Evolutionary conservation across 1,140 invertebrate species (phyloP), one percentile per base, ranked within the genome.

Genomic region (Melanaphis sacchari): DNA sequence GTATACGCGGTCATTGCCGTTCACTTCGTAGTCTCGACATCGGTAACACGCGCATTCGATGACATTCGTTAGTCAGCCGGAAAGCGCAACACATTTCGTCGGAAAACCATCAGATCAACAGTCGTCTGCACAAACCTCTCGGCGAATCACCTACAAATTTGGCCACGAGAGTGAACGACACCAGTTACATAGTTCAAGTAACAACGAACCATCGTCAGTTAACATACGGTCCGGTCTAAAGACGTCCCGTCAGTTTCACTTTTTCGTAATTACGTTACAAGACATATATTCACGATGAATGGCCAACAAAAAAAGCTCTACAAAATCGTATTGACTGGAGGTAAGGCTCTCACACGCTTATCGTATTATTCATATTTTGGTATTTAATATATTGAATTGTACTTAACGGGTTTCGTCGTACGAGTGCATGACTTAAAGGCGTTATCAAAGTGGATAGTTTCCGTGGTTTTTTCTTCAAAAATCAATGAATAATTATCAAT

Each of bases 321-420:
- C 96, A 98, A 97, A 96, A 95, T 99, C 94, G 98, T 98, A 88
- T 96, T 99, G 91, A 99, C 98, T 94, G 98, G 98, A 98, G 98
- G 98, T 99, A 95, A 93, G 88, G 24, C 31, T 0, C 59, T 3
- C 6, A n/a, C 7, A 26, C 8, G 22, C 8, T 2, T 11, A 22
- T 66, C 9, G 54, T 59, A 59, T 59, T 59, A 66, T 66, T 31
- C 11, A 66, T 31, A 66, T 31, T 11, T n/a, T 59, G 24, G 31
- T 66, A 4, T 66, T n/a, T n/a, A n/a, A n/a, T n/a, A n/a, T n/a
- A n/a, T 31, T 0, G 31, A 31, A 66, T 66, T 66, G 26, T 15
- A 11, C 31, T 66, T 66, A 66, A 66, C 26, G 31, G 59, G 31
- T 66, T 66, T 9, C 9, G 26, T 66, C 8, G 11, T 4, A n/a